A percentile compares a stretch with the other conserved stretches of the same genome.
Conservation (phyloP, 2,797 vertebrate genomes). For the Catamblyrhynchus diadema region DNA sequence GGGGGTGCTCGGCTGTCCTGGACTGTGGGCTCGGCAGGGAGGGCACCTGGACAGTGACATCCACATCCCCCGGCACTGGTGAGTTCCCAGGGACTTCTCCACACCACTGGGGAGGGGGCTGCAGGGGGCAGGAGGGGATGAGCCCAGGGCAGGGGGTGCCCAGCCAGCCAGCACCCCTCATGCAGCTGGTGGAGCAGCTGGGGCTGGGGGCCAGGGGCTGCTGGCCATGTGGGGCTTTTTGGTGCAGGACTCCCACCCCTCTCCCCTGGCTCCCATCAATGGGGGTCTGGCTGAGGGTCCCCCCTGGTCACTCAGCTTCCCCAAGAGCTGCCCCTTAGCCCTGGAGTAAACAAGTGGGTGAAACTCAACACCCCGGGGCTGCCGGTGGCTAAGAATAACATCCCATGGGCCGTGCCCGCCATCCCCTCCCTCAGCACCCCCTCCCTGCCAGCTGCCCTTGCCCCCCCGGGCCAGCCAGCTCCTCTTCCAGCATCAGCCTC, state of each 20-base stretch:
- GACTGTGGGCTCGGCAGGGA: background rate
- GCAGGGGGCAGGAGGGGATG: background rate
- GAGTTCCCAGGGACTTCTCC: background rate
- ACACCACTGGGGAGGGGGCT: background rate
- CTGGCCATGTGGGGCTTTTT: rapidly evolving
- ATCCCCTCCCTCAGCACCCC: background rate
- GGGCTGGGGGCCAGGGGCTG: rapidly evolving
- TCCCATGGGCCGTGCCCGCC: background rate
- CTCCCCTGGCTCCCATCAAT: rapidly evolving
- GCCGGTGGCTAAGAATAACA: constrained; percentile 53
- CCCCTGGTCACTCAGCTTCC: background rate
- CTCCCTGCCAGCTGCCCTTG: background rate
- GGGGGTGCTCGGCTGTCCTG: background rate
- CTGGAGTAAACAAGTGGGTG: constrained; percentile 63
- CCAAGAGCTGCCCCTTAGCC: background rate
- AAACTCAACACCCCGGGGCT: constrained; percentile 54
- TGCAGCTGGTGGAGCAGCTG: background rate
- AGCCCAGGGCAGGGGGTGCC: background rate
- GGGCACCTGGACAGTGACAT: background rate
- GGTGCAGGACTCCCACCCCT: background rate
- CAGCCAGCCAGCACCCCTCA: background rate
- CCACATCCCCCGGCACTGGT: background rate
- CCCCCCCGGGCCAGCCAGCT: background rate
- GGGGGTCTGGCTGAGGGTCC: background rate
- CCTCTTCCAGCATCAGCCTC: background rate